Evolutionary conservation across 2,113 vertebrate species (phyloP).

Genomic region (Pteruthius melanotis): DNA sequence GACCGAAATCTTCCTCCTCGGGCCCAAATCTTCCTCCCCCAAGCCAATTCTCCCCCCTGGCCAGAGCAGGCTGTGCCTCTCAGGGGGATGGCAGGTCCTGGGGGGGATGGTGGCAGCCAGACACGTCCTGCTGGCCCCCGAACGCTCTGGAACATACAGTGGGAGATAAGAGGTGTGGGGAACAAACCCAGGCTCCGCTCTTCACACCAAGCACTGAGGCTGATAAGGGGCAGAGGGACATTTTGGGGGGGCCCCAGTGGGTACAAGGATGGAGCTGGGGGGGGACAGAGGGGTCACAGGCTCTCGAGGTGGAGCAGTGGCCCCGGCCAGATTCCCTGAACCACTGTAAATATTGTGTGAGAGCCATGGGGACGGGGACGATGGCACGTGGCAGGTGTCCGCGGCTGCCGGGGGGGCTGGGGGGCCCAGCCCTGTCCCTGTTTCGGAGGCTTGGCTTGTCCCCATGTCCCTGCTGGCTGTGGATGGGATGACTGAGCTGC

Average conservation of each 20-base stretch:
- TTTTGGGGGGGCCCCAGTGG: background rate
- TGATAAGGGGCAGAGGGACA: background rate
- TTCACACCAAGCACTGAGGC: background rate
- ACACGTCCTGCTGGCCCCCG: background rate
- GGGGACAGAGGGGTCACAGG: background rate
- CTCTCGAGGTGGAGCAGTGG: background rate
- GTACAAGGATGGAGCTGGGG: too few relatives aligned
- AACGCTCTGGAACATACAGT: accelerated
- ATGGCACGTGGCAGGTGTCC: constrained; percentile 38
- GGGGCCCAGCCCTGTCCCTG: background rate
- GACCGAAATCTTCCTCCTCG: accelerated
- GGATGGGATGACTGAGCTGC: background rate
- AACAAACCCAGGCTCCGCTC: background rate
- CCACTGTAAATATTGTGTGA: constrained; percentile 29
- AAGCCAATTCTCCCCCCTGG: accelerated
- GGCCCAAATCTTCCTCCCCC: background rate
- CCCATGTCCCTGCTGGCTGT: background rate
- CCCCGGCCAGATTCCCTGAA: background rate
- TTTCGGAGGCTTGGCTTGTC: background rate
- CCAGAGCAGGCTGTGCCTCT: background rate
- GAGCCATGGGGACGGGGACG: constrained; percentile 28
- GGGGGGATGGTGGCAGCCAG: background rate
- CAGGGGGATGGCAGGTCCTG: accelerated
- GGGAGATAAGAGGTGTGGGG: background rate
- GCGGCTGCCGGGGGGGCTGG: accelerated